These are phyloP conservation scores for Arctopsyche grandis DNA, from an alignment of 1,140 invertebrate species.

Conservation along the genomic window DNA sequence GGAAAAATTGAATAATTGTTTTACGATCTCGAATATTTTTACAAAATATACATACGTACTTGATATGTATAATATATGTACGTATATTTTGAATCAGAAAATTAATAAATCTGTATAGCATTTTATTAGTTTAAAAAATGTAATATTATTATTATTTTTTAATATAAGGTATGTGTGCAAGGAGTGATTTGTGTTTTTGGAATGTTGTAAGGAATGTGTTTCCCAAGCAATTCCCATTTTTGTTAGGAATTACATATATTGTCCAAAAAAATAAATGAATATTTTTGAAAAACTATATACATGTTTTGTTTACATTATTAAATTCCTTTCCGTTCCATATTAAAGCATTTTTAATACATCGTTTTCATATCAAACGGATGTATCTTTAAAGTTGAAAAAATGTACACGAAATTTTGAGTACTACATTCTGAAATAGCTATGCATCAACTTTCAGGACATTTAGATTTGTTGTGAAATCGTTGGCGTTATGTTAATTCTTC, in stretches of 20 bases:
- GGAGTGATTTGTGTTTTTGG: neutral
- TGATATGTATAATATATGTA: too few relatives aligned
- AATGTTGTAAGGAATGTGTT: conserved; percentile 23
- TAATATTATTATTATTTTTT: neutral
- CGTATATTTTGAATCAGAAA: too few relatives aligned
- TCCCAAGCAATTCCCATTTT: conserved; percentile 7
- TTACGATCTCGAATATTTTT: neutral
- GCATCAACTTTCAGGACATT: too few relatives aligned
- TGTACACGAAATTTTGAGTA: too few relatives aligned
- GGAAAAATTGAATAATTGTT: neutral
- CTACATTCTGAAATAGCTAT: too few relatives aligned
- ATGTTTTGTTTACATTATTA: conserved; percentile 28
- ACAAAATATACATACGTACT: neutral
- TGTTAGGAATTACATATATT: conserved; percentile 18
- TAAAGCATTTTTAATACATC: too few relatives aligned
- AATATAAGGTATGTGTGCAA: neutral
- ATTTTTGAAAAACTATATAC: conserved; percentile 28
- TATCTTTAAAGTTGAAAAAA: neutral
- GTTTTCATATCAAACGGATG: too few relatives aligned
- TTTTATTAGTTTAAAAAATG: neutral
- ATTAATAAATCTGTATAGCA: neutral
- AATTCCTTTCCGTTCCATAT: neutral
- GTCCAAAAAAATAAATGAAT: conserved; percentile 36
- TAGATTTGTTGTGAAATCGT: too few relatives aligned
- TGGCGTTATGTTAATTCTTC: too few relatives aligned